phyloP scores from a whole-genome alignment of 2,113 vertebrate genomes.

The Prietella phreatophila region DNA sequence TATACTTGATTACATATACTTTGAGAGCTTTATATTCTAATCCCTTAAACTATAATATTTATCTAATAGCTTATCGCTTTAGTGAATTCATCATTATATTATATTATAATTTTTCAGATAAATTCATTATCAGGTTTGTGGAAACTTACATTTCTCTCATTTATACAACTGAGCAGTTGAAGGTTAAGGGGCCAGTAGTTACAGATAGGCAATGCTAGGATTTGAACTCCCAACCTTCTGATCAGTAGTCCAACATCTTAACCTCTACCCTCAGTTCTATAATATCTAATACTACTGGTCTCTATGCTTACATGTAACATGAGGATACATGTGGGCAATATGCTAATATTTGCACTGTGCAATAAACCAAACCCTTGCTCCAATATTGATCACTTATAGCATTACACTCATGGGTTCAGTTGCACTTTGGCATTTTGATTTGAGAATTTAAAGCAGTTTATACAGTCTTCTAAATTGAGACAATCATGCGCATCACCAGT shows the following conservation, averaged over 20 bases:
- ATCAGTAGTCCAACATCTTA: too few relatives aligned
- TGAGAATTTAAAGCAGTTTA: not conserved
- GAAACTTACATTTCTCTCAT: not conserved
- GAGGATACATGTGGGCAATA: not conserved
- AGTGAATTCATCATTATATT: not conserved
- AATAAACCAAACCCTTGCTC: not conserved
- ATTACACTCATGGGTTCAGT: not conserved
- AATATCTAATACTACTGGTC: not conserved
- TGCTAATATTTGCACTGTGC: not conserved
- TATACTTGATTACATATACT: not conserved
- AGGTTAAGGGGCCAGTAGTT: too few relatives aligned
- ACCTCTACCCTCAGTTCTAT: too few relatives aligned
- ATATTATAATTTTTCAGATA: not conserved
- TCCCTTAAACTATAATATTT: not conserved
- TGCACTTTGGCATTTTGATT: not conserved
- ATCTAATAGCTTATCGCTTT: not conserved
- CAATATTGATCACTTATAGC: not conserved
- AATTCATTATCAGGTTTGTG: not conserved
- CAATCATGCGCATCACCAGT: not conserved
- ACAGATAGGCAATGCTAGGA: too few relatives aligned
- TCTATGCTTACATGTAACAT: not conserved
- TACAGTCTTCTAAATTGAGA: not conserved
- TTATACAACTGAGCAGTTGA: too few relatives aligned
- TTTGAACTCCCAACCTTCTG: too few relatives aligned
- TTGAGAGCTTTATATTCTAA: not conserved